These are phyloP conservation scores for Schrankia costaestrigalis DNA, from an alignment of 2,888 invertebrate species.

Conservation along the genomic window DNA sequence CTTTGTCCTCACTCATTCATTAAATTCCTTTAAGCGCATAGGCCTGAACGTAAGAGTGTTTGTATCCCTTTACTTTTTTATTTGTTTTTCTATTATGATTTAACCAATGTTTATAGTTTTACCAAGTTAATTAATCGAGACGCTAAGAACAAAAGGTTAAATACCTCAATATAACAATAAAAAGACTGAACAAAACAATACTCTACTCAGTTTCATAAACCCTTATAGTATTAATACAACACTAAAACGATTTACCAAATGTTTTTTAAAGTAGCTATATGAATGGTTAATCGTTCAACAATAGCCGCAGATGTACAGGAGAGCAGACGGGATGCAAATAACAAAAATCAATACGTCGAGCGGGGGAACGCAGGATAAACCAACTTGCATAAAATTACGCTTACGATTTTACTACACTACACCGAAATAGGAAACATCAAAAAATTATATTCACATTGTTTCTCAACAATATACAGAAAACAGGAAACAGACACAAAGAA, in stretches of 20 bases:
- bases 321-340: slow-evolving; percentile 78
- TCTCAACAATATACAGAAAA: slow-evolving; percentile 62
- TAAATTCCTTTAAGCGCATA: no score
- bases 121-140: no score
- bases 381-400: slow-evolving; percentile 69
- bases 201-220: not conserved
- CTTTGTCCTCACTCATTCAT: no score
- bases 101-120: no score
- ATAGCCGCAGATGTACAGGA: slow-evolving; percentile 67
- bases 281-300: slow-evolving; percentile 64
- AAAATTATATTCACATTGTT: slow-evolving; percentile 30
- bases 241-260: slow-evolving; percentile 11
- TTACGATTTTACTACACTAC: slow-evolving; percentile 18
- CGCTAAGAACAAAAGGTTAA: no score
- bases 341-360: slow-evolving; percentile 75
- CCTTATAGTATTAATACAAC: slow-evolving; percentile 3
- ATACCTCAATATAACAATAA: no score
- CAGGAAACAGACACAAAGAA: slow-evolving; percentile 42
- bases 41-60: no score
- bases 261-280: slow-evolving; percentile 31
- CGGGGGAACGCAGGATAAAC: slow-evolving; percentile 57
- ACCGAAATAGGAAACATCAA: slow-evolving; percentile 4
- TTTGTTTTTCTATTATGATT: no score
- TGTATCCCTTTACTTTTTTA: no score
- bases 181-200: no score